Evolutionary conservation across 2,888 invertebrate genomes (phyloP), one percentile per base, ranked within the genome.

Genomic region (Entomobrya proxima): DNA sequence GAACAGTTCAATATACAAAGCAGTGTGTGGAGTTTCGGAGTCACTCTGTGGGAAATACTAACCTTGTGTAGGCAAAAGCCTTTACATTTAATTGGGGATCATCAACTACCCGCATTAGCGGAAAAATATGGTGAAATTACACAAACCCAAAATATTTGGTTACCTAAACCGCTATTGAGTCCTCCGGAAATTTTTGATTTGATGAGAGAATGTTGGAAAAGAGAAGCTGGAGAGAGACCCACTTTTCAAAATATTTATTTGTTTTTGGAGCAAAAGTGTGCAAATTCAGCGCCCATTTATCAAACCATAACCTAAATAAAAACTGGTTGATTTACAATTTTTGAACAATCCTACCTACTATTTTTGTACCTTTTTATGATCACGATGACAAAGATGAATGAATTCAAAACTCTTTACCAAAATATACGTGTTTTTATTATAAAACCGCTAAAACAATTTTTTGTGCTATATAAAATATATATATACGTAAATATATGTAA

Each of bases 131-230:
- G 88, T 52, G 89, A 89, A 74, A 81, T 85, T 9, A 88, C 88
- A 30, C 27, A 2, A 21, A 4, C 1, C 5, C 88, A 93, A 93
- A 92, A n/a, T n/a, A n/a, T 93, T 74, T 92, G 95, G 89, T 94
- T 95, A 93, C 95, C 95, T 90, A 94, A 95, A 90, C 96, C 96
- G 55, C 93, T 94, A 76, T 94, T 95, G 87, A 96, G 96, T 92
- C 95, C 96, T 15, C 93, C 94, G 21, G 94, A 95, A 90, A 94
- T 96, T 69, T 96, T 96, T 92, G 94, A 94, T 89, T 92, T 96
- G 88, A 95, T 96, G 95, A 94, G 94, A 91, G 94, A 94, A 90
- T 96, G 94, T 91, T 94, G 94, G 94, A 93, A 93, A 90, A 92
- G 94, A 90, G 94, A 94, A 91, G 94, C 94, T 90, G 91, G 92